Conservation (phyloP, 2,797 vertebrate species). For the Miichthys miiuy region DNA sequence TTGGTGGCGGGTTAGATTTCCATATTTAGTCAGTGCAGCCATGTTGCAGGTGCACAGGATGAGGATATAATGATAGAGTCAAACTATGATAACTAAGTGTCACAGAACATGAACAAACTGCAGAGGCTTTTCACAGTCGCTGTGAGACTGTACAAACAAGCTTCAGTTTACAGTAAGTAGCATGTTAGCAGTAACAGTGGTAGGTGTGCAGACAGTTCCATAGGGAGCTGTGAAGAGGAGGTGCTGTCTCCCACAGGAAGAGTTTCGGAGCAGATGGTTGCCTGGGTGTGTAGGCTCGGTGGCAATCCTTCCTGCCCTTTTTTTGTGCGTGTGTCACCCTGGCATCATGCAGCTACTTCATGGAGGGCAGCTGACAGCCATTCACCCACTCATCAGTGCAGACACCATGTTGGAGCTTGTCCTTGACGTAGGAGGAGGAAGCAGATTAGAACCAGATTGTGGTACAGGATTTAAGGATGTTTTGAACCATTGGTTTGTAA, state of each 20-base stretch:
- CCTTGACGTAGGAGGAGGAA: slow-evolving; percentile 57
- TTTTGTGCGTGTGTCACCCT: slow-evolving; percentile 52
- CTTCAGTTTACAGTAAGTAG: slow-evolving; percentile 43
- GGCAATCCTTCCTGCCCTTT: slow-evolving; percentile 64
- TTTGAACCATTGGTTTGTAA: slow-evolving; percentile 49
- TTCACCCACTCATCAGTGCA: slow-evolving; percentile 69
- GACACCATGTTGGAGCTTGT: slow-evolving; percentile 64
- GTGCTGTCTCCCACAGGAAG: slow-evolving; percentile 60
- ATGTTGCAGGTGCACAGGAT: background rate
- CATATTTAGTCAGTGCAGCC: background rate
- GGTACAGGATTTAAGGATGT: slow-evolving; percentile 61
- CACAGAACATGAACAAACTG: background rate
- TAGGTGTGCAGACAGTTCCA: slow-evolving; percentile 51
- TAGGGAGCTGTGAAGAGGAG: slow-evolving; percentile 52
- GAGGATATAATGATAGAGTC: background rate
- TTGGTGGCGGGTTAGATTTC: background rate
- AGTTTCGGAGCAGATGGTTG: slow-evolving; percentile 77
- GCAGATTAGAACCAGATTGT: slow-evolving; percentile 69
- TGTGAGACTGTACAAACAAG: slow-evolving; percentile 19
- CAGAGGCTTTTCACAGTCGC: slow-evolving; percentile 13
- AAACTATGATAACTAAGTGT: background rate
- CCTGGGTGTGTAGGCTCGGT: slow-evolving; percentile 66
- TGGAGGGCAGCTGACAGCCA: slow-evolving; percentile 71
- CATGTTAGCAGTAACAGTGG: slow-evolving; percentile 37
- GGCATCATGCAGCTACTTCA: slow-evolving; percentile 66